phyloP scores from a whole-genome alignment of 2,888 invertebrate genomes.

The Leptopilina myrica region DNA sequence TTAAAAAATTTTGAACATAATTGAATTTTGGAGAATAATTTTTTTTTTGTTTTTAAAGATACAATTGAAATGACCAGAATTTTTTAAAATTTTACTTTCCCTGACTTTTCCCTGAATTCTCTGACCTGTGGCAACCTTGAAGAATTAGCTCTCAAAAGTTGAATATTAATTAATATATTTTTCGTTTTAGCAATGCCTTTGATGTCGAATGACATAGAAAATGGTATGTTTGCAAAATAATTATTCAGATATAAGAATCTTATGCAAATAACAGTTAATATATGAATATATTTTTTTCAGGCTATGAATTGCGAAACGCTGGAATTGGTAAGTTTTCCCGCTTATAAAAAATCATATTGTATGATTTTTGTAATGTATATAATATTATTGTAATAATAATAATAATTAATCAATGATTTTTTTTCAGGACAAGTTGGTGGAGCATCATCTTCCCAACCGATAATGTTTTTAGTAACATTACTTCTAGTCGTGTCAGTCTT shows the following conservation, averaged over 20 bases:
- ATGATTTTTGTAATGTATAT: too few species aligned
- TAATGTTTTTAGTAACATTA: slow-evolving; percentile 54
- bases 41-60: too few species aligned
- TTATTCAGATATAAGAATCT: slow-evolving; percentile 9
- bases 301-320: slow-evolving; percentile 53
- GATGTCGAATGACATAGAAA: background rate
- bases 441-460: slow-evolving; percentile 52
- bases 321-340: slow-evolving; percentile 56
- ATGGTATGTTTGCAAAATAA: slow-evolving; percentile 26
- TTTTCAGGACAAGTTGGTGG: slow-evolving; percentile 46
- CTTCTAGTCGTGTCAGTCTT: slow-evolving; percentile 66
- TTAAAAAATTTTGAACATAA: too few species aligned
- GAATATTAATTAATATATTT: too few species aligned
- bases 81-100: too few species aligned
- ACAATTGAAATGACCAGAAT: too few species aligned
- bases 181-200: slow-evolving; percentile 32
- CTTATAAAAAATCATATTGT: too few species aligned
- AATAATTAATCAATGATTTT: background rate
- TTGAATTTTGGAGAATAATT: too few species aligned
- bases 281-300: slow-evolving; percentile 53
- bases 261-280: background rate
- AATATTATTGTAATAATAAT: too few species aligned
- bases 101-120: too few species aligned
- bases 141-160: too few species aligned
- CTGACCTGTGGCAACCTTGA: too few species aligned